Base-by-base conservation (phyloP, 1,140 invertebrate genomes). In the Hypothenemus hampei region DNA sequence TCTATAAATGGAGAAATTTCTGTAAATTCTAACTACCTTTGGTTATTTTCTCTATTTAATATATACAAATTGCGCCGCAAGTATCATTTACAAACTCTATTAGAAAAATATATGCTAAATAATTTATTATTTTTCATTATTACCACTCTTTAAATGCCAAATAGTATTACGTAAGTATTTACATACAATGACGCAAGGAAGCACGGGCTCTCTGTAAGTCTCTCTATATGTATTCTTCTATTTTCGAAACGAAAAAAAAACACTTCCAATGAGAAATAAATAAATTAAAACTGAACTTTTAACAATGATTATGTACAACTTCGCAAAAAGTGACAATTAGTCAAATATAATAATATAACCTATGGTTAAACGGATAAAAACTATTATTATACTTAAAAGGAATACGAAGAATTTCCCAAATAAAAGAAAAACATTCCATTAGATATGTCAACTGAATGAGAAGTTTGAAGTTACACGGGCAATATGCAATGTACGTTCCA, bases 31-130 rank as follows among this genome's bases (percentile, higher is more conserved):
- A 20, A 36, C 49, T 54, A 21, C 33, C 36, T 50, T 66, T 62
- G 65, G 59, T 67, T 68, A 67, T 67, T 68, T 67, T 67, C 64
- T 54, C 66, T 57, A 60, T 56, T 56, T 37, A 24, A 15, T 61
- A 64, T 63, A 58, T 65, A 65, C 59, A 65, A 43, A 55, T 57
- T 47, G 48, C 51, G 48, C 49, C 62, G 66, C 59, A 66, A 63
- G 65, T 63, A 68, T 67, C 64, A 60, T 64, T 50, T 65, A 48
- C 44, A 58, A 62, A 63, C 49, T 57, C 51, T 56, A 63, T 65
- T 61, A 66, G 62, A 68, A 68, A 68, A 66, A 68, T 66, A 66
- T 43, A 61, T 41, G 35, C 40, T 54, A 36, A n/a, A 43, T 45
- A 19, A 48, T 48, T 35, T 3, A 36, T 35, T 48, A 24, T 35